A percentile compares a stretch with the other conserved stretches of the same genome.
Conservation (phyloP, 2,888 invertebrate genomes). For the Scelioninae gen. 2 region DNA sequence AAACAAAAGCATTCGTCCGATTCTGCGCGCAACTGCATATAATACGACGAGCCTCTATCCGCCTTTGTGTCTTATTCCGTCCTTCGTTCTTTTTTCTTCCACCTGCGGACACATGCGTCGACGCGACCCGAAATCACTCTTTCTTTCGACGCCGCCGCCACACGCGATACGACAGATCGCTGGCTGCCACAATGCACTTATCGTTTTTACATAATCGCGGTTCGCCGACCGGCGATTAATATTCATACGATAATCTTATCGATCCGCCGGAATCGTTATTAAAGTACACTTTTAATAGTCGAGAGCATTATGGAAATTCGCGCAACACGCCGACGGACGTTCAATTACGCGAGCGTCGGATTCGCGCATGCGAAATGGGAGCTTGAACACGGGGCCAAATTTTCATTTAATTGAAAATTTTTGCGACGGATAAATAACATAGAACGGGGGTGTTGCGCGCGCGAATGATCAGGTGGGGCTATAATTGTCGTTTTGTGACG, state of each 20-base stretch:
- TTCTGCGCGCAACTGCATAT: constrained; percentile 59
- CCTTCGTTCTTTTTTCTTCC: constrained; percentile 46
- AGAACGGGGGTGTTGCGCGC: too few species aligned
- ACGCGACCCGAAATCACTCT: constrained; percentile 60
- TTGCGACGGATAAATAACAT: too few species aligned
- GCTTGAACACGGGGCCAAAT: not conserved
- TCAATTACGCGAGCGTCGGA: constrained; percentile 42
- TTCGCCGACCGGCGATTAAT: constrained; percentile 66
- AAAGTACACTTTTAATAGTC: constrained; percentile 62
- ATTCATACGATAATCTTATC: constrained; percentile 66
- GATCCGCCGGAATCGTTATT: constrained; percentile 55
- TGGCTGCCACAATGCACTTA: constrained; percentile 60
- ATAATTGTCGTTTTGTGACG: too few species aligned
- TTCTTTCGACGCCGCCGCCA: constrained; percentile 55
- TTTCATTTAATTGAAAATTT: not conserved
- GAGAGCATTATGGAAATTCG: constrained; percentile 65
- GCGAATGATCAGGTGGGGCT: too few species aligned
- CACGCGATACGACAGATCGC: constrained; percentile 55
- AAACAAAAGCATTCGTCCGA: constrained; percentile 71
- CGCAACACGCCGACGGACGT: constrained; percentile 42
- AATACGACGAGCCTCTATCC: constrained; percentile 57
- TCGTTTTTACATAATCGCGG: constrained; percentile 70
- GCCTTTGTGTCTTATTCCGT: constrained; percentile 52
- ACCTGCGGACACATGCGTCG: constrained; percentile 57
- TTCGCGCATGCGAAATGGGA: constrained; percentile 2